Evolutionary conservation across 2,797 vertebrate species (phyloP).

Genomic region (Scolopax rusticola): DNA sequence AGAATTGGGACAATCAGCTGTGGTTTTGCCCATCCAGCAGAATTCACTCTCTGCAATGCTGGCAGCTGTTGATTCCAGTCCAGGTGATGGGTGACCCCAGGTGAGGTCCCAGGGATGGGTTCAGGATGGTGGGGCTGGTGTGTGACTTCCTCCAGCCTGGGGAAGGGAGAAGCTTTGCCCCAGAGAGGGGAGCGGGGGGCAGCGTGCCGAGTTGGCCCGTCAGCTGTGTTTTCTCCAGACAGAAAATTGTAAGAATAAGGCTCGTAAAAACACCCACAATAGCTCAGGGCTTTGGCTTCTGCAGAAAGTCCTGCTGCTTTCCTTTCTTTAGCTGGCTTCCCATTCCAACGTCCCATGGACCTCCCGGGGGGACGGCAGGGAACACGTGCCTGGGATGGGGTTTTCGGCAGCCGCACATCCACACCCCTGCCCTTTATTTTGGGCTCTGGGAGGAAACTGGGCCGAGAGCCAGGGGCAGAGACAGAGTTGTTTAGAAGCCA

Average conservation of each 20-base stretch:
- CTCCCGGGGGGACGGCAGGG: background rate
- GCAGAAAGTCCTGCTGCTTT: background rate
- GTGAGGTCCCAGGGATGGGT: background rate
- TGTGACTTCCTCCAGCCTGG: background rate
- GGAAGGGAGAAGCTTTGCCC: background rate
- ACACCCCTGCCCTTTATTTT: background rate
- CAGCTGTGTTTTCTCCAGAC: background rate
- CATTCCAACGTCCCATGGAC: accelerated
- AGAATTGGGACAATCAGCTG: background rate
- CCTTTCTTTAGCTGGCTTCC: background rate
- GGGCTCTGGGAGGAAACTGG: accelerated
- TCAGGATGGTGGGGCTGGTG: background rate
- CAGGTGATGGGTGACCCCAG: background rate
- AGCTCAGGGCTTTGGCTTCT: background rate
- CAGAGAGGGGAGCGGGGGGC: background rate
- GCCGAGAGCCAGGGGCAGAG: background rate
- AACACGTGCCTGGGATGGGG: accelerated
- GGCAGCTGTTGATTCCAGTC: background rate
- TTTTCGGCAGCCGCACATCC: accelerated
- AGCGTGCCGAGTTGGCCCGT: accelerated
- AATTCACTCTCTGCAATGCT: accelerated
- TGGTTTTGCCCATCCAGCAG: background rate
- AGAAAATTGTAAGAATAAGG: background rate
- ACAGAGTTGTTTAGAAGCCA: background rate
- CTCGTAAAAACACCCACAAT: background rate